These are phyloP conservation scores for Tetropium fuscum DNA, from an alignment of 2,888 invertebrate species.

Conservation along the genomic window DNA sequence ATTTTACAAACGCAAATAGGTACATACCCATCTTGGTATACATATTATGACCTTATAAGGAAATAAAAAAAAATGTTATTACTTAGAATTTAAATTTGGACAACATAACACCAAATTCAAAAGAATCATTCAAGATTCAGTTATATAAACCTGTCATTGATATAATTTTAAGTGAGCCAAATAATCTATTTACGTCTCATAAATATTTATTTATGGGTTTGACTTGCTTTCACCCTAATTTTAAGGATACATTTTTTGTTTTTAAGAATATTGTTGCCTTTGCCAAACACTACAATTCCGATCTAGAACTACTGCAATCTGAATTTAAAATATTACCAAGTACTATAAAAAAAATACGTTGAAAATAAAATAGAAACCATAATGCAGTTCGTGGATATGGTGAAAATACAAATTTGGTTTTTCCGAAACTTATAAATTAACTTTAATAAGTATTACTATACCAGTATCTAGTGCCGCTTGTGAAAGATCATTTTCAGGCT, in stretches of 20 bases:
- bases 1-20: too few species aligned
- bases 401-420: background rate
- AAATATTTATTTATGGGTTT: background rate
- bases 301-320: too few species aligned
- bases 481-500: background rate
- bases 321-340: slow-evolving; percentile 4
- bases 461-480: background rate
- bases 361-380: slow-evolving; percentile 1
- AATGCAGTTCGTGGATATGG: background rate
- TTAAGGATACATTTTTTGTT: background rate
- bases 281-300: background rate
- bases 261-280: slow-evolving; percentile 1
- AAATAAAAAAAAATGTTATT: background rate
- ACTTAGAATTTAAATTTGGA: background rate
- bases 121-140: background rate
- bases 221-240: background rate
- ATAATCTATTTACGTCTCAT: slow-evolving; percentile 1
- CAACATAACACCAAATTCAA: background rate
- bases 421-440: background rate
- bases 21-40: too few species aligned
- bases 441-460: background rate
- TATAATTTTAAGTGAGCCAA: slow-evolving; percentile 1
- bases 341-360: background rate
- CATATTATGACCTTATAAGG: too few species aligned
- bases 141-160: background rate